phyloP scores from a whole-genome alignment of 1,140 invertebrate species.

The Lucilia sericata region DNA sequence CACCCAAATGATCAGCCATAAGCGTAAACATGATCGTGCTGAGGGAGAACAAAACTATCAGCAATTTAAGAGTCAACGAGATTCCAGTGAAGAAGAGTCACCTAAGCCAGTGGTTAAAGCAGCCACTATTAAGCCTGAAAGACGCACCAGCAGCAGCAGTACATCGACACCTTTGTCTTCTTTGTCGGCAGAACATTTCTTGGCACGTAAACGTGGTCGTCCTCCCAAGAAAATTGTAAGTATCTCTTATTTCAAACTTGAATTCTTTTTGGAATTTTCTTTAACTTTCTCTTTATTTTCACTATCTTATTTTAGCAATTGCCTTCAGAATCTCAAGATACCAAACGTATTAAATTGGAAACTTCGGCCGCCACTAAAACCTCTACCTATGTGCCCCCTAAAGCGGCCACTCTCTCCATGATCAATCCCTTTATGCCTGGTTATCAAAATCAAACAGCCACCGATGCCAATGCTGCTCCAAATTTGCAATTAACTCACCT shows the following conservation, averaged over 20 bases:
- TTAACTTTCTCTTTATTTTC: background rate
- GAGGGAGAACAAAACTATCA: conserved; percentile 88
- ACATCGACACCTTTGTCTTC: conserved; percentile 62
- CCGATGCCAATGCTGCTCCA: conserved; percentile 49
- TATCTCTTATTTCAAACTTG: background rate
- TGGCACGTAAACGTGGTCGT: conserved; percentile 62
- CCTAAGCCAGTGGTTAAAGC: conserved; percentile 30
- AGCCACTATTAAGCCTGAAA: conserved; percentile 14
- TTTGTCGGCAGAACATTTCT: conserved; percentile 61
- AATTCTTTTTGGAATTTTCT: background rate
- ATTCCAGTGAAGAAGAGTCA: conserved; percentile 50
- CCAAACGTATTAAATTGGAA: conserved; percentile 56
- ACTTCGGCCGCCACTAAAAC: conserved; percentile 18
- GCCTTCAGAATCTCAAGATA: conserved; percentile 54
- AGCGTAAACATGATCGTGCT: conserved; percentile 95
- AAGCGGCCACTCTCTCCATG: conserved; percentile 30
- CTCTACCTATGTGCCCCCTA: background rate
- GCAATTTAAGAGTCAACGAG: conserved; percentile 75
- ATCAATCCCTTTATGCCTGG: conserved; percentile 53
- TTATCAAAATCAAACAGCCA: conserved; percentile 49
- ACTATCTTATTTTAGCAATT: conserved; percentile 54
- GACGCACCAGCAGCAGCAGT: conserved; percentile 30
- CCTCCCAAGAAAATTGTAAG: conserved; percentile 67
- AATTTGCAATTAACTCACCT: conserved; percentile 64
- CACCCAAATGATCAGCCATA: conserved; percentile 97